Evolutionary conservation across 53 echinoderm and acorn worm species (phyloP).

Genomic region (Echinometra lucunter): DNA sequence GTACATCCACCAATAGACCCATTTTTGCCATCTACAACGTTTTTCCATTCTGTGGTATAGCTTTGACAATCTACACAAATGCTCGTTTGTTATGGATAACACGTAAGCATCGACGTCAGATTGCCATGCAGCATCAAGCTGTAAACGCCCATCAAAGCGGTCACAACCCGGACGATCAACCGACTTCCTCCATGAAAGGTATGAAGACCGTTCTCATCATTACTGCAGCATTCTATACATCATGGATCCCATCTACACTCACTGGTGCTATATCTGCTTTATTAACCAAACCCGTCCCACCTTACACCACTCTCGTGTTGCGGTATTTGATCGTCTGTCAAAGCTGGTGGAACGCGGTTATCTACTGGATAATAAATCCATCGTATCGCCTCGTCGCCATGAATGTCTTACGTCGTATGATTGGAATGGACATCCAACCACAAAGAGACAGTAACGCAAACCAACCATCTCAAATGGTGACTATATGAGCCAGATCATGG

Average conservation of each 20-base stretch:
- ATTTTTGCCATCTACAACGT: background rate
- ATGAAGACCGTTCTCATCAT: background rate
- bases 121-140: background rate
- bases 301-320: background rate
- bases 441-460: background rate
- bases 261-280: background rate
- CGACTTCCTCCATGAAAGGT: background rate
- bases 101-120: conserved; percentile 14
- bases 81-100: background rate
- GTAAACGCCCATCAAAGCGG: background rate
- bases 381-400: background rate
- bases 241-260: background rate
- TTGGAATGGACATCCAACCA: background rate
- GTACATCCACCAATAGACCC: background rate
- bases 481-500: too few species aligned
- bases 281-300: background rate
- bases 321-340: background rate
- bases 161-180: background rate
- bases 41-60: background rate
- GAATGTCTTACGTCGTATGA: background rate
- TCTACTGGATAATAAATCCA: background rate
- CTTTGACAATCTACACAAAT: background rate
- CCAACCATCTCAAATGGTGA: background rate
- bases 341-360: conserved; percentile 13
- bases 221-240: background rate